Evolutionary conservation across 2,888 invertebrate species (phyloP).

Genomic region (Plagodis dolabraria): DNA sequence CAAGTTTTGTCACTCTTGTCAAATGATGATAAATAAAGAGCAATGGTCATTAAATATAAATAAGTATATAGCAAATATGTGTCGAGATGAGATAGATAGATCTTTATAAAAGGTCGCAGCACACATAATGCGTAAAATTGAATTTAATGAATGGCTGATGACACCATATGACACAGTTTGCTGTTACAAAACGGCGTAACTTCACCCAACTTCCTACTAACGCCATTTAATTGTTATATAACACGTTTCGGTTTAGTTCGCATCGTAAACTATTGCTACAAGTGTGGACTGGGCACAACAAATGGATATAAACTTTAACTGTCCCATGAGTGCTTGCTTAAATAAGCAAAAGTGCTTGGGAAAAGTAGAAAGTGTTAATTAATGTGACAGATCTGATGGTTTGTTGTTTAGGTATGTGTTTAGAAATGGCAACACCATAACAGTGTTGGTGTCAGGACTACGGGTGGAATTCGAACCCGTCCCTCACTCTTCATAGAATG

Average conservation of each 20-base stretch:
- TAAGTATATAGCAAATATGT: too few relatives aligned
- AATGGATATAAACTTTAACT: conserved; percentile 17
- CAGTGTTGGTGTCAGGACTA: too few relatives aligned
- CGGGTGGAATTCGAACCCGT: too few relatives aligned
- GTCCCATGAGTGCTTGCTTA: conserved; percentile 2
- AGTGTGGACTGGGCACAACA: conserved; percentile 12
- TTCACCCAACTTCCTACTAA: conserved; percentile 14
- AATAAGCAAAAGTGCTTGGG: conserved; percentile 12
- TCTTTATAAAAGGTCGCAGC: background rate
- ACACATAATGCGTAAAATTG: background rate
- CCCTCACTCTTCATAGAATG: too few relatives aligned
- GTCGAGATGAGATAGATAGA: too few relatives aligned
- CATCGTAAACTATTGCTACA: conserved; percentile 16
- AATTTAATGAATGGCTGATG: background rate
- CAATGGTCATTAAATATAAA: too few relatives aligned
- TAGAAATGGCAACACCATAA: background rate
- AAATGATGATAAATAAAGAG: too few relatives aligned
- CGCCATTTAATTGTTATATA: conserved; percentile 20
- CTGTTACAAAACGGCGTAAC: conserved; percentile 13
- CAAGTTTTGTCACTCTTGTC: too few relatives aligned
- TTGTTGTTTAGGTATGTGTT: background rate
- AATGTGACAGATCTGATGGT: conserved; percentile 2
- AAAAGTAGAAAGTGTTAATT: conserved; percentile 17
- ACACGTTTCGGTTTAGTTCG: conserved; percentile 18
- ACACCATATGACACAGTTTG: conserved; percentile 10